These are phyloP conservation scores for Craniophora ligustri DNA, from an alignment of 2,888 invertebrate genomes.

Conservation along the genomic window DNA sequence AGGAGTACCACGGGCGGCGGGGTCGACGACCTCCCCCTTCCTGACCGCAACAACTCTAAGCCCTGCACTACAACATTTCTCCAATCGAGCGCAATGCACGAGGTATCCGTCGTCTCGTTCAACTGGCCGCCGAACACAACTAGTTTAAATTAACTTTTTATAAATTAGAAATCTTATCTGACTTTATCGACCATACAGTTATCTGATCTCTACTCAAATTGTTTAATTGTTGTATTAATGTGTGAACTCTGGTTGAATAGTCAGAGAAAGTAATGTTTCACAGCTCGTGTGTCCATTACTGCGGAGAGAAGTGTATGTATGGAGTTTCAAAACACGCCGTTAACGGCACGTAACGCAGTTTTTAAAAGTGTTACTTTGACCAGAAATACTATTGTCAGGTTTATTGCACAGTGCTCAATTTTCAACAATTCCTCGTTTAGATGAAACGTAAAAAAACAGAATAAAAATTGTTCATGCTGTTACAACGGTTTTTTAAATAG, in stretches of 20 bases:
- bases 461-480: no score
- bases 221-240: constrained; percentile 61
- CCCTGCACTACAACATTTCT: constrained; percentile 80
- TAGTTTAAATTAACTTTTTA: constrained; percentile 57
- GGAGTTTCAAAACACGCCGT: constrained; percentile 31
- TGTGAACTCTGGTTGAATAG: constrained; percentile 65
- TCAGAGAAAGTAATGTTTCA: constrained; percentile 64
- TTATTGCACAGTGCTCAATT: constrained; percentile 12
- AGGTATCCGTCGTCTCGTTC: constrained; percentile 59
- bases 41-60: constrained; percentile 62
- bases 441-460: no score
- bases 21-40: constrained; percentile 75
- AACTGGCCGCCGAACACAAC: constrained; percentile 65
- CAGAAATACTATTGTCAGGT: constrained; percentile 22
- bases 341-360: constrained; percentile 16
- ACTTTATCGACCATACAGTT: constrained; percentile 48
- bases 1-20: constrained; percentile 82
- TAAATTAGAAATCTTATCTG: constrained; percentile 65
- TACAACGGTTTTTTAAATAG: no score
- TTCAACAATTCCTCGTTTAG: constrained; percentile 24
- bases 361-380: constrained; percentile 14
- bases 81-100: constrained; percentile 69
- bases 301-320: constrained; percentile 29
- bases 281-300: constrained; percentile 52
- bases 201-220: constrained; percentile 51